phyloP scores from a whole-genome alignment of 2,797 vertebrate species.

The Gobionotothen gibberifrons region DNA sequence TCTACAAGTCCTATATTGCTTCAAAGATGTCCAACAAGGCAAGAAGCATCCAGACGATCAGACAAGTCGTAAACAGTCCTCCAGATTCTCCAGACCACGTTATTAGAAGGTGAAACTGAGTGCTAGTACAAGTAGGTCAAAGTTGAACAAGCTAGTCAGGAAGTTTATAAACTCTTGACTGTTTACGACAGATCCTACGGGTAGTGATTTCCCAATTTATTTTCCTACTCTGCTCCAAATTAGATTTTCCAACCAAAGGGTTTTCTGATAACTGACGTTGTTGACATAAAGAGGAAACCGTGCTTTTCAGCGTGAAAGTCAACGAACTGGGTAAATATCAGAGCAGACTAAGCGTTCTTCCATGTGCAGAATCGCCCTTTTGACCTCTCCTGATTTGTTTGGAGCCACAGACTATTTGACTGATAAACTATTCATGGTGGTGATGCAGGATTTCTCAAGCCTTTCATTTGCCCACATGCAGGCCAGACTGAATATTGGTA shows the following conservation, averaged over 20 bases:
- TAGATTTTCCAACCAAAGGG: background rate
- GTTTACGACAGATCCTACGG: background rate
- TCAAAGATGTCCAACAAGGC: background rate
- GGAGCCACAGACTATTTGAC: slow-evolving; percentile 7
- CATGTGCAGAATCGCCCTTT: slow-evolving; percentile 10
- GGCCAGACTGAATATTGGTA: slow-evolving; percentile 19
- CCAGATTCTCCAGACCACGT: background rate
- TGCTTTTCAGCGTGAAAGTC: background rate
- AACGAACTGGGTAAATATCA: slow-evolving; percentile 5
- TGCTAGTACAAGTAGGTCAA: background rate
- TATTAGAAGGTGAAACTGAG: background rate
- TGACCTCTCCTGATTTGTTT: slow-evolving; percentile 44
- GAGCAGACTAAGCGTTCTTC: background rate
- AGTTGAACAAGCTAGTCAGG: background rate
- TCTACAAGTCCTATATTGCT: background rate
- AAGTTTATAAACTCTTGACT: background rate
- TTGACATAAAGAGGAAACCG: background rate
- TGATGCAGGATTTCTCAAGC: slow-evolving; percentile 26
- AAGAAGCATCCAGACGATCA: background rate
- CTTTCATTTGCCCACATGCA: slow-evolving; percentile 24
- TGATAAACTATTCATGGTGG: slow-evolving; percentile 52
- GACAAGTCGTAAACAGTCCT: background rate
- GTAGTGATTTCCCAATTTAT: background rate
- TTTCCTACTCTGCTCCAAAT: background rate
- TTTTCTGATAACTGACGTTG: background rate